Evolutionary conservation across 2,888 invertebrate species (phyloP).

Genomic region (Epirrhoe tristata): DNA sequence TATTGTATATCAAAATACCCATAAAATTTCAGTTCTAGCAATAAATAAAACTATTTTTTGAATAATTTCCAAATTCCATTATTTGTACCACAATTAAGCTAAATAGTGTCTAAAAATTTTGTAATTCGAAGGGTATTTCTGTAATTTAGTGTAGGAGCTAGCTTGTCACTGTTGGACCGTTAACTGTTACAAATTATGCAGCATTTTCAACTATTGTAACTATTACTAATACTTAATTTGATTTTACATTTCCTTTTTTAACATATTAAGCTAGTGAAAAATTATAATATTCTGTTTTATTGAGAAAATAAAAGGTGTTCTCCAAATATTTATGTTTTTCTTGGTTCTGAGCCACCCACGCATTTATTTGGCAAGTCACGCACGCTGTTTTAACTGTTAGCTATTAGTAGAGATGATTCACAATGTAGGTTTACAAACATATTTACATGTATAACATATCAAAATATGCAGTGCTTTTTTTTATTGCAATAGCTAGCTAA

Average conservation of each 20-base stretch:
- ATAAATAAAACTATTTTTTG: constrained; percentile 77
- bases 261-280: constrained; percentile 81
- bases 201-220: constrained; percentile 64
- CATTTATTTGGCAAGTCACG: constrained; percentile 69
- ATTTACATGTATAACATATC: constrained; percentile 8
- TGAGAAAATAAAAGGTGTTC: constrained; percentile 82
- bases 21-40: constrained; percentile 73
- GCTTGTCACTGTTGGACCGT: constrained; percentile 39
- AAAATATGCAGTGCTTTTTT: neutral
- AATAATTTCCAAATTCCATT: constrained; percentile 69
- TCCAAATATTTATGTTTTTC: constrained; percentile 70
- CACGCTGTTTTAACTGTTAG: constrained; percentile 72
- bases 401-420: constrained; percentile 55
- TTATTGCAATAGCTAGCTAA: neutral
- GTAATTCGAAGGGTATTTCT: constrained; percentile 59
- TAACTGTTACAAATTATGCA: constrained; percentile 55
- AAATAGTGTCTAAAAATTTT: constrained; percentile 58
- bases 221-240: constrained; percentile 69
- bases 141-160: constrained; percentile 47
- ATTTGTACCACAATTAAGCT: constrained; percentile 63
- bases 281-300: constrained; percentile 84
- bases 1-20: constrained; percentile 79
- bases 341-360: constrained; percentile 57
- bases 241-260: constrained; percentile 71
- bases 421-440: constrained; percentile 40